A percentile compares a stretch with the other conserved stretches of the same genome.
Conservation (phyloP, 2,113 vertebrate genomes). For the Cheilinus undulatus region DNA sequence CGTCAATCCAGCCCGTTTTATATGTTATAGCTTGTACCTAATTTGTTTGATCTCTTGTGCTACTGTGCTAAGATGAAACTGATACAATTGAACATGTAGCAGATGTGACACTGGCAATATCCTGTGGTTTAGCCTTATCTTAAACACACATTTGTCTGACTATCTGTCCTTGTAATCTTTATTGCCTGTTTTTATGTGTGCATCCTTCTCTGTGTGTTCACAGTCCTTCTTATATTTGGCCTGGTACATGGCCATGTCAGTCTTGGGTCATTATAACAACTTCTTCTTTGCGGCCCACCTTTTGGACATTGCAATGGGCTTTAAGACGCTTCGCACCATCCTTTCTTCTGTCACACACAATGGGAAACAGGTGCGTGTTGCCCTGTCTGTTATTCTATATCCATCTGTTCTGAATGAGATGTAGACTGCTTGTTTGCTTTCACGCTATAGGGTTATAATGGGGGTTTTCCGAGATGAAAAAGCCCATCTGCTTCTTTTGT, state of each 20-base stretch:
- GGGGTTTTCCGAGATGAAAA: conserved; percentile 33
- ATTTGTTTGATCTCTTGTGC: conserved; percentile 40
- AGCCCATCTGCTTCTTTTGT: conserved; percentile 47
- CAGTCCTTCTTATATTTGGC: conserved; percentile 79
- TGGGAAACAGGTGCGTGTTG: conserved; percentile 76
- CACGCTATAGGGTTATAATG: conserved; percentile 24
- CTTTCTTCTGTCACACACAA: conserved; percentile 81
- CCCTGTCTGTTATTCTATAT: conserved; percentile 11
- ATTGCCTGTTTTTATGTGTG: conserved; percentile 40
- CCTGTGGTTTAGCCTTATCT: conserved; percentile 74
- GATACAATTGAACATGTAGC: conserved; percentile 25
- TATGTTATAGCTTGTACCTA: conserved; percentile 39
- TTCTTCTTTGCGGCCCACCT: conserved; percentile 81
- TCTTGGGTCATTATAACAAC: conserved; percentile 80
- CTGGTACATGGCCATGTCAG: conserved; percentile 77
- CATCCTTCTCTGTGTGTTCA: conserved; percentile 18
- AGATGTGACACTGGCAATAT: conserved; percentile 59
- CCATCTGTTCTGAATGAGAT: conserved; percentile 32
- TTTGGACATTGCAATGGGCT: conserved; percentile 81
- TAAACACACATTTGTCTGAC: conserved; percentile 50
- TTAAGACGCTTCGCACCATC: conserved; percentile 80
- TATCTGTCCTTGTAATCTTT: conserved; percentile 52
- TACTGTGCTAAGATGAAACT: background rate
- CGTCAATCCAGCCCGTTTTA: background rate
- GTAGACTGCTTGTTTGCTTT: conserved; percentile 32